Evolutionary conservation across 2,888 invertebrate species (phyloP), one percentile per base, ranked within the genome.

Genomic region (Volucella inflata): DNA sequence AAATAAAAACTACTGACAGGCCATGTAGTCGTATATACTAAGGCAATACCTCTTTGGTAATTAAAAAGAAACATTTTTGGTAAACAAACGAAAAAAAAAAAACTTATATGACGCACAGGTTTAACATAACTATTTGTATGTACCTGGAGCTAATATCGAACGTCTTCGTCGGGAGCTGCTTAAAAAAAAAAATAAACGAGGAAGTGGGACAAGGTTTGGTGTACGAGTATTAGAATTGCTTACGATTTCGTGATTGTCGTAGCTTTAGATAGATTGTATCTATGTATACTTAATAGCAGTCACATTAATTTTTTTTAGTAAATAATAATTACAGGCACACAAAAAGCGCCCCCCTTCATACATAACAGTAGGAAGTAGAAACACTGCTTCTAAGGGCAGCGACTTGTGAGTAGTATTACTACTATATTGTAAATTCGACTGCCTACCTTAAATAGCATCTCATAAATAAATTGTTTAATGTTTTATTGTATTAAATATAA

Each of bases 381-480:
- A 30, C 30, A 30, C 30, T 30, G 30, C 30, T 30, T 30, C 30
- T 30, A 30, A 30, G 30, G 30, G 30, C 30, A 30, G 30, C 30
- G 30, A 30, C 30, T 30, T 30, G 6, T 6, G 4, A 30, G 6
- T 30, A 6, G 30, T 30, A 6, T 6, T 30, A 6, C 6, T 30
- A 30, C n/a, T n/a, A n/a, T n/a, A n/a, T 14, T 14, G 1, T 38
- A 16, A 40, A 40, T 38, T 38, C 38, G 59, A 40, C 17, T 42
- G 10, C 59, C 59, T 12, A 38, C 17, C 59, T 42, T 11, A 17
- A 59, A 59, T 59, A 17, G 12, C 38, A 59, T 38, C 40, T 40
- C 59, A 59, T 59, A 59, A 59, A 59, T 42, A 59, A 40, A 42
- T 59, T 59, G 59, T 12, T 59, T 59, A 42, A 40, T 59, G 59